These are phyloP conservation scores for Alfaro cultratus DNA, from an alignment of 2,797 vertebrate genomes.

Conservation along the genomic window DNA sequence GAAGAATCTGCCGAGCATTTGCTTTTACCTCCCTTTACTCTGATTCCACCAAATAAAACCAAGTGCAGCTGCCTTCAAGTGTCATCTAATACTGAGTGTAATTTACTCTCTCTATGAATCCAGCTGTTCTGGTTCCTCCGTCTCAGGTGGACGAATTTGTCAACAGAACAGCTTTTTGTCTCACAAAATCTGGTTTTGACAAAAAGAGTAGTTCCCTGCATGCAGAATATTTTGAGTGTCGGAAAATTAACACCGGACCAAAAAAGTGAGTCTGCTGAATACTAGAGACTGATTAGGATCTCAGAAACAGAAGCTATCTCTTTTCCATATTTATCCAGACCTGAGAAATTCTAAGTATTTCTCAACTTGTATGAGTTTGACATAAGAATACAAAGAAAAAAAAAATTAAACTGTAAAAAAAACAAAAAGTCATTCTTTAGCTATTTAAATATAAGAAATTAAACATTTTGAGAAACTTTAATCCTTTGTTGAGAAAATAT, in stretches of 20 bases:
- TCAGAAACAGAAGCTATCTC: neutral
- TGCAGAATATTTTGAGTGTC: neutral
- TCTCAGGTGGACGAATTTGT: neutral
- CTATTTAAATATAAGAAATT: neutral
- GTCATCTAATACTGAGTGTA: neutral
- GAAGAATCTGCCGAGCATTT: neutral
- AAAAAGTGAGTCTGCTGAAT: neutral
- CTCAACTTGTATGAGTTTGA: neutral
- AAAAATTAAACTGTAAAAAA: too few species aligned
- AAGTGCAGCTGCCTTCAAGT: neutral
- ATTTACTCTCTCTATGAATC: neutral
- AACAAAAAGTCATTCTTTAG: neutral
- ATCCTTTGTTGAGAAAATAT: neutral
- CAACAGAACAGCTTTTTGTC: neutral
- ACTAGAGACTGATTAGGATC: neutral
- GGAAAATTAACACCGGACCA: neutral
- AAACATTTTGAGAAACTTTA: neutral
- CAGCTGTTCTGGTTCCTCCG: neutral
- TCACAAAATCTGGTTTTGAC: neutral
- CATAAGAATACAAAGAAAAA: neutral
- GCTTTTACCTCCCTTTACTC: neutral
- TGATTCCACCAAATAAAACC: neutral
- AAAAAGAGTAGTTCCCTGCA: neutral
- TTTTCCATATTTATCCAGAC: too few species aligned
- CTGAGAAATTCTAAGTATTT: neutral